Evolutionary conservation across 2,888 invertebrate species (phyloP), one percentile per base, ranked within the genome.

Genomic region (Erebia ligea): DNA sequence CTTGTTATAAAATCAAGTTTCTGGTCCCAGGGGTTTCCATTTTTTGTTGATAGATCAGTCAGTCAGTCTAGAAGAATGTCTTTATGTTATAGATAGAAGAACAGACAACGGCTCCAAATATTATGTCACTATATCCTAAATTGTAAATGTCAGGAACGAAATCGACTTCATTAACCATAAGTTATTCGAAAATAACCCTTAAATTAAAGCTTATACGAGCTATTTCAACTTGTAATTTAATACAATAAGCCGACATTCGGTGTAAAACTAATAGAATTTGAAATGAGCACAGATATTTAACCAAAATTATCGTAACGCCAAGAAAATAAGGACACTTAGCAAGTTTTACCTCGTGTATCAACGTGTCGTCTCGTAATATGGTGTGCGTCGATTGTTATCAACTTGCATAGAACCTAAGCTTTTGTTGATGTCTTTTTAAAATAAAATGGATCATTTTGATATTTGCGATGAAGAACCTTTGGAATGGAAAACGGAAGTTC

Each of bases 261-360:
- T 74, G 79, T 82, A 79, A 80, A 80, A 81, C 79, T 80, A 82
- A 82, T 84, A 81, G 84, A 84, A 84, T 84, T 63, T 65, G 71
- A 76, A 82, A 84, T 83, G 80, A 61, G 45, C 45, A 61, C 21
- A 8, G 61, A 61, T 42, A 61, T 61, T 19, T 45, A 4, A 42
- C 5, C 11, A 11, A 9, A 13, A 19, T 21, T 1, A 13, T 11
- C 1, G 42, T 61, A 6, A 34, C 5, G 5, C 5, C 34, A 34
- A 5, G 13, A 45, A 21, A 61, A 45, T 45, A 11, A 45, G 45
- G 45, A 61, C 2, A 45, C 45, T 8, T 17, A 17, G 4, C 6
- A 52, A 17, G 8, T 8, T 52, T 17, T 6, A 8, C 17, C 2
- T 9, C 52, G n/a, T 52, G 8, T 52, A 1, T 45, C 10, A 42